Conservation (phyloP, 2,797 vertebrate genomes). For the Tokudaia tokunoshimensis region DNA sequence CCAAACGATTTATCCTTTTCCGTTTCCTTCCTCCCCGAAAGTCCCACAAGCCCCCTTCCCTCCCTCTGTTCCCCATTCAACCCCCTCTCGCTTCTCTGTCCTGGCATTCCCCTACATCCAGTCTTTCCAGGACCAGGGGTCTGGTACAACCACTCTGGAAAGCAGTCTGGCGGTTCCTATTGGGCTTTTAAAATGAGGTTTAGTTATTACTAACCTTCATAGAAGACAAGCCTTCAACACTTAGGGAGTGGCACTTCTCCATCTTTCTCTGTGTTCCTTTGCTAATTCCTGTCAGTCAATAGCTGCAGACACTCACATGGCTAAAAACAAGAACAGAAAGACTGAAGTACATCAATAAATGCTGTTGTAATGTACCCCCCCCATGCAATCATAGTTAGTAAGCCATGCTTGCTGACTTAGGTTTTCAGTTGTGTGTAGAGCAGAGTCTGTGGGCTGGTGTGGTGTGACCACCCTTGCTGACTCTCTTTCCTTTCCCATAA, state of each 20-base stretch:
- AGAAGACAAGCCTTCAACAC: background rate
- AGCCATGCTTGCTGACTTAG: background rate
- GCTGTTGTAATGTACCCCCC: background rate
- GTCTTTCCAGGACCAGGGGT: too few relatives aligned
- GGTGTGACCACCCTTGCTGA: conserved; percentile 4
- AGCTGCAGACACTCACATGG: background rate
- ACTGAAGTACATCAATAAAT: background rate
- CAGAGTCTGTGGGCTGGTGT: conserved; percentile 18
- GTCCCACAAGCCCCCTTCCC: too few relatives aligned
- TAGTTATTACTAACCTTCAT: background rate
- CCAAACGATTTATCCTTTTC: too few relatives aligned
- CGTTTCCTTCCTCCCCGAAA: too few relatives aligned
- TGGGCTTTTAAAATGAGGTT: conserved; percentile 41
- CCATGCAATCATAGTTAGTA: background rate
- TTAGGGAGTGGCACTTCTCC: background rate
- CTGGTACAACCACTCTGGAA: too few relatives aligned
- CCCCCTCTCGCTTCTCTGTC: too few relatives aligned
- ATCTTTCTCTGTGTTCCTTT: background rate
- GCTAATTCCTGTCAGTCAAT: background rate
- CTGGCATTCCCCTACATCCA: too few relatives aligned
- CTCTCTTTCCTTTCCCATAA: conserved; percentile 14
- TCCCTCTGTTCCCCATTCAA: too few relatives aligned
- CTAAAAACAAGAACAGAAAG: conserved; percentile 34
- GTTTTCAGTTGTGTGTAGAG: background rate
- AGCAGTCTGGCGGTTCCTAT: too few relatives aligned